Evolutionary conservation across 2,113 vertebrate species (phyloP), one percentile per base, ranked within the genome.

Genomic region (Gasterosteus aculeatus): DNA sequence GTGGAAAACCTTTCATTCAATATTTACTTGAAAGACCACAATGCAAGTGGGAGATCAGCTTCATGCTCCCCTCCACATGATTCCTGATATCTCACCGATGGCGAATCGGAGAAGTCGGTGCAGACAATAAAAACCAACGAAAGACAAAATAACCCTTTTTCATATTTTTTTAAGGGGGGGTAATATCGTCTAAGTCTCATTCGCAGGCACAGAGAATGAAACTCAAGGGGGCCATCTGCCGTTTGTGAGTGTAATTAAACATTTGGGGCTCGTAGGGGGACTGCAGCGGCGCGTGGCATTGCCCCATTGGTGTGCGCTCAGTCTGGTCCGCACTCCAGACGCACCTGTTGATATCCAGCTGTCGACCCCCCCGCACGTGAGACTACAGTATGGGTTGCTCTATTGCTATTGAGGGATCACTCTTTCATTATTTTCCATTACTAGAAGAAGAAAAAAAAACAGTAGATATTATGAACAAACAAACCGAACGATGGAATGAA

Each of bases 181-280:
- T 58, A 64, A 72, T 57, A 64, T 77, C 58, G 75, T 70, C 60
- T 29, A 19, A 73, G 64, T 58, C 71, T 83, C 81, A 77, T 84
- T 82, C 81, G 84, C 74, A 81, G 61, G 75, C 74, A 61, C 26
- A 65, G 59, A 79, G 87, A 95, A 93, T 92, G 93, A 97, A 96
- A 98, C 95, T 96, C 97, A 95, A 98, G 95, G 97, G 98, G 95
- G 97, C 98, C 97, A 98, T 97, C 98, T 99, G 95, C 96, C 96
- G 98, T 97, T 94, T 94, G 95, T 95, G 91, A 42, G 80, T 90
- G 95, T 93, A 95, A 97, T 96, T 92, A 95, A 94, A 93, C 85
- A 87, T 76, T 46, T 61, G 73, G n/a, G 75, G 60, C 72, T 68
- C 77, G 70, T 10, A 14, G 58, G 80, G n/a, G 75, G 61, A 72